Evolutionary conservation across 1,140 invertebrate species (phyloP).

Genomic region (Apis florea): DNA sequence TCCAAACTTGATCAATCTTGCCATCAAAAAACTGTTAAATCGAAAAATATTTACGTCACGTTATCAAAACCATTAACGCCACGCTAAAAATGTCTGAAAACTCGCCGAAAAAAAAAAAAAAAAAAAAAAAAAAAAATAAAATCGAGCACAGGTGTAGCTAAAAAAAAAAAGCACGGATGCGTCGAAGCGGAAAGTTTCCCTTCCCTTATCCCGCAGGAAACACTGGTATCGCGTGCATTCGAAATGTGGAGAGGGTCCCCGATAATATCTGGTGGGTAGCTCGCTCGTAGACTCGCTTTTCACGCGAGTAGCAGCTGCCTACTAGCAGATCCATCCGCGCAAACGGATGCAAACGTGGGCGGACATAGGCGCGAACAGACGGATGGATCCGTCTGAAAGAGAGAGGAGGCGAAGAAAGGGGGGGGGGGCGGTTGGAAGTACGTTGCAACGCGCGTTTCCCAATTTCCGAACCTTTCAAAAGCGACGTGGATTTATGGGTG

Average conservation of each 20-base stretch:
- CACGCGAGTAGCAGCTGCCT: neutral
- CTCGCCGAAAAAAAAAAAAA: neutral
- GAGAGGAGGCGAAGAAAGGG: neutral
- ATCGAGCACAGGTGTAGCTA: neutral
- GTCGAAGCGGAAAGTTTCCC: neutral
- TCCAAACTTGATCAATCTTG: too few species aligned
- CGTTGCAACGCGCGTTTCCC: conserved; percentile 57
- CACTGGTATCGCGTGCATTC: conserved; percentile 18
- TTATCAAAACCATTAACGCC: too few species aligned
- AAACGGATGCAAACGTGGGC: conserved; percentile 3
- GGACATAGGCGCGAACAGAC: neutral
- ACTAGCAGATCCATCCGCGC: neutral
- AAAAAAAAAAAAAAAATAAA: neutral
- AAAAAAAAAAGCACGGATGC: neutral
- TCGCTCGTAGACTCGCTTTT: neutral
- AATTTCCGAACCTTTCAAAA: conserved; percentile 67
- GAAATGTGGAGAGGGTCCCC: neutral
- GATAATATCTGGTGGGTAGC: conserved; percentile 20
- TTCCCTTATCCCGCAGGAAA: conserved; percentile 33
- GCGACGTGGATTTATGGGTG: conserved; percentile 64
- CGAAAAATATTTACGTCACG: too few species aligned
- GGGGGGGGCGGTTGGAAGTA: neutral
- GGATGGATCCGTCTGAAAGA: neutral
- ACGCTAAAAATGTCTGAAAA: too few species aligned
- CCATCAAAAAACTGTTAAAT: too few species aligned